A percentile compares a stretch with the other conserved stretches of the same genome.
Evolutionary conservation across 2,113 vertebrate species (phyloP).

Genomic region (Crotalus tigris): DNA sequence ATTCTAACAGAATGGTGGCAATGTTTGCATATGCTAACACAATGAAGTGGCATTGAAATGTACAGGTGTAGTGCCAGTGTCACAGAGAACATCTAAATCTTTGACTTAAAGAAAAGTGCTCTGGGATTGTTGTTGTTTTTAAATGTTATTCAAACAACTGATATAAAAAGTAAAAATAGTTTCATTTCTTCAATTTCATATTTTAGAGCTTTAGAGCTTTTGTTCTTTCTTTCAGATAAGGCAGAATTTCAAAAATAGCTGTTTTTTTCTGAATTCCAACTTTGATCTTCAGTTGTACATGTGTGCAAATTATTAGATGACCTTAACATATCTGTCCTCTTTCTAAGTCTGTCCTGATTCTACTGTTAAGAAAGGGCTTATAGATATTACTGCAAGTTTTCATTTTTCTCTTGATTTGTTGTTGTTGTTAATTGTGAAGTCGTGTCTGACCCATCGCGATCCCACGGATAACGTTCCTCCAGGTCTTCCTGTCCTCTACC

Average conservation of each 20-base stretch:
- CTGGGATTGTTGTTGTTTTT: background rate
- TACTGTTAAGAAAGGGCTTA: background rate
- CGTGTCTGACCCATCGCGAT: too few relatives aligned
- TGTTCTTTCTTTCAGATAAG: background rate
- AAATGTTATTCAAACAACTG: background rate
- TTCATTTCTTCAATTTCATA: background rate
- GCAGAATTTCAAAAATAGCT: background rate
- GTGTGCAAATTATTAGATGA: background rate
- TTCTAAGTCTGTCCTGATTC: background rate
- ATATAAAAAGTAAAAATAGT: background rate
- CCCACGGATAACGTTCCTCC: too few relatives aligned
- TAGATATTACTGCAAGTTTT: background rate
- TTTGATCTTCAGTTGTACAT: background rate
- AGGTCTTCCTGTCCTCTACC: too few relatives aligned
- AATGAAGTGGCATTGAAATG: background rate
- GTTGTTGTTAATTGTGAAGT: too few relatives aligned
- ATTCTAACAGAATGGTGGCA: background rate
- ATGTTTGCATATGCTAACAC: background rate
- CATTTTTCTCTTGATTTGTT: background rate
- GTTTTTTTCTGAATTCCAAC: background rate
- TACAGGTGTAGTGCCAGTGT: background rate
- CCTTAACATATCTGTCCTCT: background rate
- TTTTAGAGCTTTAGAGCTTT: background rate
- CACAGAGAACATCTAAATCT: background rate
- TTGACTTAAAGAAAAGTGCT: background rate